Evolutionary conservation across 2,113 vertebrate species (phyloP), one percentile per base, ranked within the genome.

Genomic region (Heterotilapia buettikoferi): DNA sequence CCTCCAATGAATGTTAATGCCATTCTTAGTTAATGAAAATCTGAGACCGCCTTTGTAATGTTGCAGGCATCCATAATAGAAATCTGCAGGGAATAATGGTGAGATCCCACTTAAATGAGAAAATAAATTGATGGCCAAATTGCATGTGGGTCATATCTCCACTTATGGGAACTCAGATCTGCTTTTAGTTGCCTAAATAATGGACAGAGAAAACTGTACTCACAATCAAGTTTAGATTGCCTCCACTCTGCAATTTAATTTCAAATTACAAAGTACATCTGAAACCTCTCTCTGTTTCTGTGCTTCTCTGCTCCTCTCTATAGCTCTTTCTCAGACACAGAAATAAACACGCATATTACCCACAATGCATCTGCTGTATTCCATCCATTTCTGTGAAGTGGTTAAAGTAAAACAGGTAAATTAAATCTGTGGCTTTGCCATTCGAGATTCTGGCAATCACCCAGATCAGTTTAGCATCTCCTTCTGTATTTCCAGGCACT

Each of bases 81-180:
- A 94, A 91, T 94, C 94, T 90, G 86, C 84, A 71, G 95, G 95
- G 95, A 96, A 95, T 96, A 90, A 90, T 91, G 80, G 88, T 91
- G 87, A 94, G 95, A 96, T 96, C 93, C 90, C 85, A 89, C 88
- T 93, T 94, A 92, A 95, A 96, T 95, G 92, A 95, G 92, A 94
- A 96, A 96, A 96, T 94, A 94, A 94, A 95, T 96, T 96, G 95
- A 93, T 89, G 89, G 86, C 88, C 81, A 91, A 83, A 93, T 94
- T 93, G 87, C 93, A 96, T 96, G 88, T 96, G 95, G 95, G 94
- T 95, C 94, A 94, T 73, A 87, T 89, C 85, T 94, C 88, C 88
- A 88, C 93, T 92, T 93, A 79, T 7, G 78, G 86, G 80, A 86
- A 89, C 90, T 85, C 82, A 85, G 93, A 92, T 92, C 92, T 93